phyloP scores from a whole-genome alignment of 2,888 invertebrate species.

The Polyommatus icarus region DNA sequence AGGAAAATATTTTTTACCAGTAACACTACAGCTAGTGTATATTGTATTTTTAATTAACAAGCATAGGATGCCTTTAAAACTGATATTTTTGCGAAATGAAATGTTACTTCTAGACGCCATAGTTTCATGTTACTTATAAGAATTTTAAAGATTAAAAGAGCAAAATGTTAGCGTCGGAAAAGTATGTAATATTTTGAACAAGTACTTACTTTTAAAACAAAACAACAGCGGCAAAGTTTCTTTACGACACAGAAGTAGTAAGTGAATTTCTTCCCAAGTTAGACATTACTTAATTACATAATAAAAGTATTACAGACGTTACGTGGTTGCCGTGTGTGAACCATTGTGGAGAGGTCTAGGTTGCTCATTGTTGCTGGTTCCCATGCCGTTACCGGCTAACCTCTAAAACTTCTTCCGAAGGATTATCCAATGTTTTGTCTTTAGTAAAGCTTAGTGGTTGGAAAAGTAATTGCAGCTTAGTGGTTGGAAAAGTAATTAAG shows the following conservation, averaged over 20 bases:
- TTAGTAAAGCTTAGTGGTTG: background rate
- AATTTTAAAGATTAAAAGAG: no score
- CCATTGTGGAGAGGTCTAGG: conserved; percentile 62
- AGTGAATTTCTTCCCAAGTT: conserved; percentile 8
- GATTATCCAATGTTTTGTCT: conserved; percentile 31
- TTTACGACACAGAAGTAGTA: background rate
- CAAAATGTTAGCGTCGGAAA: no score
- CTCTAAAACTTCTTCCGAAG: conserved; percentile 41
- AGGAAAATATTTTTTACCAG: no score
- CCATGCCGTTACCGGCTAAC: conserved; percentile 56
- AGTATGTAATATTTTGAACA: no score
- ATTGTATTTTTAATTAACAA: no score
- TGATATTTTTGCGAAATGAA: no score
- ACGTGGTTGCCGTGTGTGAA: conserved; percentile 59
- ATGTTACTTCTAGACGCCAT: no score
- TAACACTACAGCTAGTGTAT: no score
- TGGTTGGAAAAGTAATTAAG: no score
- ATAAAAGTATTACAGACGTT: conserved; percentile 26
- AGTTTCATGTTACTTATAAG: no score
- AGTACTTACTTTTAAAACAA: no score
- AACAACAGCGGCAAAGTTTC: background rate
- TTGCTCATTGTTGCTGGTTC: conserved; percentile 50
- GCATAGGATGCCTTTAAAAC: no score
- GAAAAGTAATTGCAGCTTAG: background rate
- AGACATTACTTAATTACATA: conserved; percentile 21